Base-by-base conservation (phyloP, 1,140 invertebrate genomes). In the Trachymyrmex cornetzi region DNA sequence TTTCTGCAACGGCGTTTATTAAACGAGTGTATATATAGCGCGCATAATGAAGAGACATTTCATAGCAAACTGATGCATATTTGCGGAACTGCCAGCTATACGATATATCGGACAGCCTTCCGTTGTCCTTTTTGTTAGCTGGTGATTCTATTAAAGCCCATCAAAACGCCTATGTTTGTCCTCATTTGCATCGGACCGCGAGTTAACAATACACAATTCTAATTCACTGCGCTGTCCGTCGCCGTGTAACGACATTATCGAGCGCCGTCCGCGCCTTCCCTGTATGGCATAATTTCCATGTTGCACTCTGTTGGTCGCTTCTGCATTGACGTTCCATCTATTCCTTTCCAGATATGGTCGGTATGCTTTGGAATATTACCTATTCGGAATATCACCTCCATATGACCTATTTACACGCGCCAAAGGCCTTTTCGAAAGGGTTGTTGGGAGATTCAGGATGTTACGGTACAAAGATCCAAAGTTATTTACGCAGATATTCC, bases 161-260 rank as follows among this genome's bases (percentile, higher is more conserved):
- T 84, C 69, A 74, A 84, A 84, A 89, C 69, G 82, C 67, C 27
- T 85, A 71, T 64, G 87, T 75, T 86, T 80, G 75, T 55, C 74
- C 82, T 71, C 87, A 86, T 89, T 89, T 89, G 67, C 75, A 85
- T 85, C 59, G 59, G 50, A 34, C 74, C 57, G 81, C 27, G 34
- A 64, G 74, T 53, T 75, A 74, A 80, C 84, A 79, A 80, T 85
- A 59, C 84, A 55, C 80, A 80, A 64, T 77, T 89, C 67, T 86
- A 75, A 85, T 86, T 86, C 82, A 75, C 38, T 50, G 38, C 24
- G 38, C 75, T 53, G 72, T 86, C 74, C 27, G 57, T 38, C 72
- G 79, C 53, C 66, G 34, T 50, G 27, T 88, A 89, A 89, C 55
- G 61, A 80, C 75, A 89, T 89, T 88, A 88, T 86, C 88, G 48